Evolutionary conservation across 2,113 vertebrate genomes (phyloP), one percentile per base, ranked within the genome.

Genomic region (Cisticola juncidis): DNA sequence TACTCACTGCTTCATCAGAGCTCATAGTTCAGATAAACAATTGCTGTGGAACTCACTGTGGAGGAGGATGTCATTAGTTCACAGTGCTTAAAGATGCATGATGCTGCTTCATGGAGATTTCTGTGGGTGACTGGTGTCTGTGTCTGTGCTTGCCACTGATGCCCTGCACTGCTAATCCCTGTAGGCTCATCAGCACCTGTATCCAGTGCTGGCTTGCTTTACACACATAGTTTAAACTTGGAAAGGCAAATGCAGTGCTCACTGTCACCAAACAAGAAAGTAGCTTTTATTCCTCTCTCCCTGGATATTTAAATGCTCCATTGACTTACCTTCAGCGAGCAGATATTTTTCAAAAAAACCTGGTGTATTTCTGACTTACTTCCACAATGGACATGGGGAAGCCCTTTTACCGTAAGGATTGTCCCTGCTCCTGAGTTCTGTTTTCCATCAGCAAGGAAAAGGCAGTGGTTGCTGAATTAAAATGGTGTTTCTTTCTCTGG

Each of bases 31-130:
- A 73, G 61, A 42, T 50, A 58, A 91, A 45, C 28, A 66, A 2
- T 60, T 74, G 29, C 36, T n/a, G 22, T 44, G 33, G 25, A 90
- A 29, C n/a, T 25, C 33, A 40, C 19, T 19, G 40, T 53, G 40
- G n/a, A 62, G 56, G 53, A 78, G 81, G 58, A 71, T 96, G 50
- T 36, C 57, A 18, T 76, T 71, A 56, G 77, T 95, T 83, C 62
- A 44, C 44, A 51, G 2, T n/a, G 22, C 66, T 85, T 95, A 81
- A 96, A 95, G 86, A 86, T 81, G 12, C 70, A 8, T 62, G 14
- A 7, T 58, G 6, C 38, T 61, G 61, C 85, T 82, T 83, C 33
- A 3, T 38, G 78, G 51, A 74, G 78, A 44, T 80, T 51, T 77
- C 35, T 69, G 48, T 57, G 69, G 40, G 48, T 70, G 29, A 18